These are phyloP conservation scores for Troilus luridus DNA, from an alignment of 2,888 invertebrate genomes.

Conservation along the genomic window DNA sequence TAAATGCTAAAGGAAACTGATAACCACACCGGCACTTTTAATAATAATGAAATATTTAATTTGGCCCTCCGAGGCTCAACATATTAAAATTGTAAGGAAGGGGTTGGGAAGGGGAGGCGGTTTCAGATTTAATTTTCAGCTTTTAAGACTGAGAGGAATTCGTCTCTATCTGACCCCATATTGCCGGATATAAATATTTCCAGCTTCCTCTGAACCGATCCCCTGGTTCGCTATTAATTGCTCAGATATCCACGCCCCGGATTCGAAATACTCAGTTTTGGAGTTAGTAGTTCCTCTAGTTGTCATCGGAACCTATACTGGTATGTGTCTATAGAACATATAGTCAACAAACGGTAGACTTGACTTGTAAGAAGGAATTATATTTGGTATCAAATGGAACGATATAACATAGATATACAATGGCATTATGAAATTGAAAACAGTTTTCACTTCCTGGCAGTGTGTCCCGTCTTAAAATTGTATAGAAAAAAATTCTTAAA, in stretches of 20 bases:
- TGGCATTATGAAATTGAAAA: too few species aligned
- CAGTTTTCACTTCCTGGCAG: too few species aligned
- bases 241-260: background rate
- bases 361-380: too few species aligned
- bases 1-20: conserved; percentile 56
- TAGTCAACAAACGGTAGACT: too few species aligned
- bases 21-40: conserved; percentile 54
- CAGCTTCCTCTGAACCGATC: background rate
- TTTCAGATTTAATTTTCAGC: conserved; percentile 67
- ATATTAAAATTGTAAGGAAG: conserved; percentile 57
- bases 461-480: too few species aligned
- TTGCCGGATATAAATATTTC: conserved; percentile 55
- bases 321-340: too few species aligned
- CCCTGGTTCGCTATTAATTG: conserved; percentile 24
- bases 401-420: too few species aligned
- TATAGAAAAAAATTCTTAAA: too few species aligned
- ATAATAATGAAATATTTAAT: conserved; percentile 57
- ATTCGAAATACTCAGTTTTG: conserved; percentile 12
- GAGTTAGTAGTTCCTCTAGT: background rate
- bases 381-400: too few species aligned
- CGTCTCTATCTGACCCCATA: conserved; percentile 42
- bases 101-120: conserved; percentile 56
- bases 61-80: conserved; percentile 47
- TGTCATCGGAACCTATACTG: too few species aligned
- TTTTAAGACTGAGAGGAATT: conserved; percentile 63